These are phyloP conservation scores for Loripinus fragilis DNA, from an alignment of 2,888 invertebrate genomes.

Conservation along the genomic window DNA sequence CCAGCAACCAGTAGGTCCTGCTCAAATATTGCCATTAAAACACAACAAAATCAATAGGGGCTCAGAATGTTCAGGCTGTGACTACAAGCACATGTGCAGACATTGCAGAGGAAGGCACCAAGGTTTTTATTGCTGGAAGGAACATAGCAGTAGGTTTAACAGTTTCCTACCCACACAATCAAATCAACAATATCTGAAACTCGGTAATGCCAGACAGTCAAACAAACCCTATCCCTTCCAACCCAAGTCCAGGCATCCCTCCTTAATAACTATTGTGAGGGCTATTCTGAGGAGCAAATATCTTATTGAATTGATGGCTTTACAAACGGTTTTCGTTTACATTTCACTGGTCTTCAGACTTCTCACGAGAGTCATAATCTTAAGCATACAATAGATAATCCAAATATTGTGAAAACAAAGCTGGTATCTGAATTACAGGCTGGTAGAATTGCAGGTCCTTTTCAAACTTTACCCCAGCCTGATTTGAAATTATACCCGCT, in stretches of 20 bases:
- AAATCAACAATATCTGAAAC: not conserved
- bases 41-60: not conserved
- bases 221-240: not conserved
- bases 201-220: not conserved
- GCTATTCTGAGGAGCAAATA: not conserved
- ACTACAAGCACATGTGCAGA: not conserved
- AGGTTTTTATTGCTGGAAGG: not conserved
- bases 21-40: not conserved
- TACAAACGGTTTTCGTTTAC: not conserved
- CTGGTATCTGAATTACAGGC: not conserved
- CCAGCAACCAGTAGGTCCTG: not conserved
- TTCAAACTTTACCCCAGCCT: conserved; percentile 4
- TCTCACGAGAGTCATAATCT: not conserved
- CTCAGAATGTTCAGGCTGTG: not conserved
- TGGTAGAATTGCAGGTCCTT: conserved; percentile 29
- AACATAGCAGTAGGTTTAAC: not conserved
- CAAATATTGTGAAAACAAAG: not conserved
- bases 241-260: not conserved
- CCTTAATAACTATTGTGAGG: not conserved
- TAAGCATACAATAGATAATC: not conserved
- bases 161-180: not conserved
- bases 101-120: not conserved
- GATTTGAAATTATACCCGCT: conserved; percentile 25
- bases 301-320: not conserved
- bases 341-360: not conserved